Evolutionary conservation across 2,888 invertebrate genomes (phyloP).

Genomic region (Zygaena filipendulae): DNA sequence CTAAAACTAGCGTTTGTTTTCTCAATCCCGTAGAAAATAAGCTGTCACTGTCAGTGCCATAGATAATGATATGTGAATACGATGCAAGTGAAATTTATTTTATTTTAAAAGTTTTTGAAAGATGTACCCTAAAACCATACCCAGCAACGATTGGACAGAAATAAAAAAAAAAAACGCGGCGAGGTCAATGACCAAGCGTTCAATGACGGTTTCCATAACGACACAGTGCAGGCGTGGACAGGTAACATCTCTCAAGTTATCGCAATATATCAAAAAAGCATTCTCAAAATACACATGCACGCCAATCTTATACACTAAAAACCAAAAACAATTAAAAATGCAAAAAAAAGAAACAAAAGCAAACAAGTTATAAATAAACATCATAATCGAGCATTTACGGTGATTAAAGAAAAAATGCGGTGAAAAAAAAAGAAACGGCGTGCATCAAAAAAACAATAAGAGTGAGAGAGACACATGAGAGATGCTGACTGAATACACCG

Average conservation of each 20-base stretch:
- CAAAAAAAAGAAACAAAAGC: conserved; percentile 6
- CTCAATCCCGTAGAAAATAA: conserved; percentile 7
- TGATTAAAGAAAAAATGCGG: no score
- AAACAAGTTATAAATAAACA: no score
- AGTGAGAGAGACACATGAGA: conserved; percentile 67
- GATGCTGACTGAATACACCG: conserved; percentile 50
- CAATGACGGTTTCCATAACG: no score
- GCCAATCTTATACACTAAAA: conserved; percentile 20
- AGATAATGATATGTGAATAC: no score
- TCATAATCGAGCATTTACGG: no score
- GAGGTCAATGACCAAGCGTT: no score
- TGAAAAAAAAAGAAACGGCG: conserved; percentile 23
- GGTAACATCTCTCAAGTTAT: conserved; percentile 67
- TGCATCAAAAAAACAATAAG: conserved; percentile 27
- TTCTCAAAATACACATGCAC: conserved; percentile 38
- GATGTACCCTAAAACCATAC: conserved; percentile 59
- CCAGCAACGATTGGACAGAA: conserved; percentile 47
- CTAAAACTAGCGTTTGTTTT: no score
- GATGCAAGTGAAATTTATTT: conserved; percentile 13
- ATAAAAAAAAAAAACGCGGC: conserved; percentile 20
- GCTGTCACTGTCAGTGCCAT: conserved; percentile 10
- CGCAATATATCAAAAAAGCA: conserved; percentile 31
- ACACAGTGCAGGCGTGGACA: conserved; percentile 46
- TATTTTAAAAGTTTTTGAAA: conserved; percentile 34
- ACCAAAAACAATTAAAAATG: conserved; percentile 11